These are phyloP conservation scores for Muricea muricata DNA, from an alignment of 92 coral and sea anemone species.

Conservation along the genomic window DNA sequence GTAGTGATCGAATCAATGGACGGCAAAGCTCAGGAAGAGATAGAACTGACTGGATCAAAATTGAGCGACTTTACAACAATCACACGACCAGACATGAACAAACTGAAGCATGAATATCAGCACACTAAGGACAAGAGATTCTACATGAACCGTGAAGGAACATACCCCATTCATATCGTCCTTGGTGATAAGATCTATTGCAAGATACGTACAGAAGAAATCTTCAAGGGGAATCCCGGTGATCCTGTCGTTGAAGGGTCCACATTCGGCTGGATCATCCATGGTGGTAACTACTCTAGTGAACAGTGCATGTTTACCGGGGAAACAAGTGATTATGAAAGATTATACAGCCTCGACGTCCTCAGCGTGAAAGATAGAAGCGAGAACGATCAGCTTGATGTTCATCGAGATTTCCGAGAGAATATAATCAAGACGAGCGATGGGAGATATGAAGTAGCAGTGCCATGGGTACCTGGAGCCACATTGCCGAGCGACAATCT, in stretches of 20 bases:
- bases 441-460: slow-evolving; percentile 59
- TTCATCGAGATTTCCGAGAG: slow-evolving; percentile 49
- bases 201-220: slow-evolving; percentile 49
- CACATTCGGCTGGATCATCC: slow-evolving; percentile 56
- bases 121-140: not conserved
- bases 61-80: slow-evolving; percentile 49
- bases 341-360: not conserved
- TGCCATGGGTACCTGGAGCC: slow-evolving; percentile 55
- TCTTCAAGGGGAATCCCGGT: slow-evolving; percentile 52
- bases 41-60: not conserved
- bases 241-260: slow-evolving; percentile 58
- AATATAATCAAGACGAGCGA: slow-evolving; percentile 29
- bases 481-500: slow-evolving; percentile 15
- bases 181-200: slow-evolving; percentile 12
- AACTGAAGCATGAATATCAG: slow-evolving; percentile 51
- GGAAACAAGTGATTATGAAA: slow-evolving; percentile 3
- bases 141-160: not conserved
- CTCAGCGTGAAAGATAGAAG: not conserved
- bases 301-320: slow-evolving; percentile 1
- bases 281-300: slow-evolving; percentile 48
- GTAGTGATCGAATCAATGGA: too few species aligned
- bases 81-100: slow-evolving; percentile 51
- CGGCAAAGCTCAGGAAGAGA: too few species aligned
- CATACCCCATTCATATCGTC: not conserved
- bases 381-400: slow-evolving; percentile 14